Evolutionary conservation across 2,888 invertebrate genomes (phyloP).

Genomic region (Chymomyza procnemis): DNA sequence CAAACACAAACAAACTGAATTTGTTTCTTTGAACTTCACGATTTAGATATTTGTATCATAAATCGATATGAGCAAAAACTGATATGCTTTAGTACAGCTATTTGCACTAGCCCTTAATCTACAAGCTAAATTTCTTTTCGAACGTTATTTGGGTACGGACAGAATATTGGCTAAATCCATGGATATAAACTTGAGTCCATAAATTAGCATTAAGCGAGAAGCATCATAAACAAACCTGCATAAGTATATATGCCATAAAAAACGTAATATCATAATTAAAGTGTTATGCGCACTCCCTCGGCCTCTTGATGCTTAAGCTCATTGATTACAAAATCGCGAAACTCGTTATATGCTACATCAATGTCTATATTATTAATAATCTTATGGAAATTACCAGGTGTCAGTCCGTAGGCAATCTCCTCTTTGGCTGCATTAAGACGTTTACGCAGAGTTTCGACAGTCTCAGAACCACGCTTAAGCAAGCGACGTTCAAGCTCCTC

Average conservation of each 20-base stretch:
- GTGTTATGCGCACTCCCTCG: slow-evolving; percentile 77
- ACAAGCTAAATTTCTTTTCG: too few species aligned
- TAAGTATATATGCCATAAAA: slow-evolving; percentile 39
- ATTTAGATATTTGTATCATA: too few species aligned
- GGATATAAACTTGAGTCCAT: background rate
- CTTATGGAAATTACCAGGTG: slow-evolving; percentile 87
- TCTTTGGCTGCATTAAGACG: slow-evolving; percentile 87
- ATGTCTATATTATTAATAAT: slow-evolving; percentile 90
- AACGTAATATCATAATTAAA: slow-evolving; percentile 29
- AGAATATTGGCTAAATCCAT: too few species aligned
- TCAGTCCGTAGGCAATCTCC: slow-evolving; percentile 91
- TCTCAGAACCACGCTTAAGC: slow-evolving; percentile 91
- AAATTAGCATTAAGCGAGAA: background rate
- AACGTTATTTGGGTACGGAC: too few species aligned
- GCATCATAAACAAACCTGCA: background rate
- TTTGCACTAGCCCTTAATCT: too few species aligned
- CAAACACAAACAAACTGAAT: too few species aligned
- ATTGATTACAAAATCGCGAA: slow-evolving; percentile 84
- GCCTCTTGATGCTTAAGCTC: slow-evolving; percentile 81
- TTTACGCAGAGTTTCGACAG: slow-evolving; percentile 88
- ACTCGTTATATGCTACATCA: slow-evolving; percentile 87
- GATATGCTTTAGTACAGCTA: too few species aligned
- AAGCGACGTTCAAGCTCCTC: slow-evolving; percentile 87
- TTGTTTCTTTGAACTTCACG: too few species aligned
- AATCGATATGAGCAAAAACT: too few species aligned